These are phyloP conservation scores for Pseudomyrmex concolor DNA, from an alignment of 1,140 invertebrate genomes.

Conservation along the genomic window DNA sequence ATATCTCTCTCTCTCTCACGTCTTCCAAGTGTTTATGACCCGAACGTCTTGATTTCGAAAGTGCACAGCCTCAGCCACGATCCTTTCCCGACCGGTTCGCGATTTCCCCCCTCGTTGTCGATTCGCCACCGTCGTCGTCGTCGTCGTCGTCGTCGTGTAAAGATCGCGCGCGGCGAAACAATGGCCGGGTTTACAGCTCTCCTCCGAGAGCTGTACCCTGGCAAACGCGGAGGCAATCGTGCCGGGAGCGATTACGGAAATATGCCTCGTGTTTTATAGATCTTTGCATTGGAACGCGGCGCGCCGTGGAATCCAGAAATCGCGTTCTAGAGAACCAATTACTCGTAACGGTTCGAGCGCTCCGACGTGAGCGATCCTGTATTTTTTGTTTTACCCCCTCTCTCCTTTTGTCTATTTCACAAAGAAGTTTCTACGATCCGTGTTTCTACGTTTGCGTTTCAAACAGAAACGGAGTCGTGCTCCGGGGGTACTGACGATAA, in stretches of 20 bases:
- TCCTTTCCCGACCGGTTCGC: slow-evolving; percentile 10
- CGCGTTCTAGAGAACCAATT: slow-evolving; percentile 73
- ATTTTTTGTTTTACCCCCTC: background rate
- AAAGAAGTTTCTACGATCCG: background rate
- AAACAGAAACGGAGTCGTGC: background rate
- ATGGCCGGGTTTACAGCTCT: slow-evolving; percentile 63
- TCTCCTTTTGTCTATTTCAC: slow-evolving; percentile 25
- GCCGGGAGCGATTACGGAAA: slow-evolving; percentile 65
- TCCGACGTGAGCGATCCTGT: slow-evolving; percentile 27
- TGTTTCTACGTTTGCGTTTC: slow-evolving; percentile 23
- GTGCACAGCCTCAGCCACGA: slow-evolving; percentile 1
- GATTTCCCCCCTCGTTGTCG: slow-evolving; percentile 37
- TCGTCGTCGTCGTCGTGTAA: background rate
- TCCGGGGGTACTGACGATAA: slow-evolving; percentile 58
- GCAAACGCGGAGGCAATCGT: slow-evolving; percentile 52
- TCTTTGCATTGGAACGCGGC: slow-evolving; percentile 65
- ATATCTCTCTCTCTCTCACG: background rate
- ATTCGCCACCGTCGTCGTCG: slow-evolving; percentile 45
- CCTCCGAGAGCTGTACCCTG: too few relatives aligned
- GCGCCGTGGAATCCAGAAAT: slow-evolving; percentile 61
- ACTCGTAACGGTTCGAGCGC: slow-evolving; percentile 64
- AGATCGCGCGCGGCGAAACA: slow-evolving; percentile 55
- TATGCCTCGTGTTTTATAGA: slow-evolving; percentile 64
- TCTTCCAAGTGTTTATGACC: slow-evolving; percentile 14
- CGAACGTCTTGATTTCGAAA: slow-evolving; percentile 23